Conservation (phyloP, 2,888 invertebrate species). For the Tachystola acroxantha region DNA sequence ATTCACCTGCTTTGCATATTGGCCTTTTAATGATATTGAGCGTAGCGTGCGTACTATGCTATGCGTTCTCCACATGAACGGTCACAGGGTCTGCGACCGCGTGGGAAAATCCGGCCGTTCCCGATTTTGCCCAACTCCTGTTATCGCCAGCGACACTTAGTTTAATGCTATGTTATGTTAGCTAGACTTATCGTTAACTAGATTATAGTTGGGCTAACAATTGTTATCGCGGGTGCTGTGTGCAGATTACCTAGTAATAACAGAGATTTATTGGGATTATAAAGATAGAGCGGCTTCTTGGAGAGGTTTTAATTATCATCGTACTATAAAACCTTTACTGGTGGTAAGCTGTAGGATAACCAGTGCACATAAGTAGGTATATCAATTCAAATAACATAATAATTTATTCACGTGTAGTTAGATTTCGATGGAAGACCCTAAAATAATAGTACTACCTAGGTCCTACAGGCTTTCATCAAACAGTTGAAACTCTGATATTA, state of each 20-base stretch:
- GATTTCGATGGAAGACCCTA: too few species aligned
- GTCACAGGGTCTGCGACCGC: constrained; percentile 47
- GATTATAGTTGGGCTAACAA: neutral
- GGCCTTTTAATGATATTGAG: constrained; percentile 50
- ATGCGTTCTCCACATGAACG: constrained; percentile 33
- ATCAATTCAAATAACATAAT: too few species aligned
- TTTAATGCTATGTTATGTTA: neutral
- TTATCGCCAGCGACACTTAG: constrained; percentile 26
- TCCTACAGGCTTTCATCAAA: too few species aligned
- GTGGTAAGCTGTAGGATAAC: too few species aligned
- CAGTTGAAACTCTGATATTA: too few species aligned
- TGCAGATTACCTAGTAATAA: neutral
- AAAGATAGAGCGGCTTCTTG: neutral
- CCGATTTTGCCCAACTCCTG: constrained; percentile 26
- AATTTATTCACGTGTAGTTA: too few species aligned
- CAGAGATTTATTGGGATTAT: constrained; percentile 1
- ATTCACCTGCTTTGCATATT: constrained; percentile 53
- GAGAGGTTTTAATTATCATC: constrained; percentile 1
- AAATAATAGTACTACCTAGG: too few species aligned
- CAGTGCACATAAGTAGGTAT: too few species aligned
- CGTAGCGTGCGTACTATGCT: constrained; percentile 36
- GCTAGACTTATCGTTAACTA: constrained; percentile 2
- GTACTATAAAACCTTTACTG: too few species aligned
- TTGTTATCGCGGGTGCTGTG: constrained; percentile 2
- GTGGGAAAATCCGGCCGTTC: constrained; percentile 55